A percentile compares a stretch with the other conserved stretches of the same genome.
phyloP scores from a whole-genome alignment of 30 jellyfish, hydroid and myxozoan species.

The Phacellophora camtschatica region DNA sequence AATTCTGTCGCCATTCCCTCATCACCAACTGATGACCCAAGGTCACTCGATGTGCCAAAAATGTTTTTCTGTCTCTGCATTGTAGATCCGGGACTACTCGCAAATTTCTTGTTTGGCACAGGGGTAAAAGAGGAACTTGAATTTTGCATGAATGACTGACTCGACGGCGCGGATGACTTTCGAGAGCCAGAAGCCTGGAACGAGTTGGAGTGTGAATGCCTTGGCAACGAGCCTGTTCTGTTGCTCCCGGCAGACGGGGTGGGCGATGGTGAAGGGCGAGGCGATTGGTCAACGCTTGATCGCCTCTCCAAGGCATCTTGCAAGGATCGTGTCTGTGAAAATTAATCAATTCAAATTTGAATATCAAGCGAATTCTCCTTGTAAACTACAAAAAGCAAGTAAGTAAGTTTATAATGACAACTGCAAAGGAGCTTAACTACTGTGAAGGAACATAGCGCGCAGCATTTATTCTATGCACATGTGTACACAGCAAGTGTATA shows the following conservation, averaged over 20 bases:
- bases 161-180: conserved; percentile 20
- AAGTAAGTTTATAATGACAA: too few species aligned
- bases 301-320: conserved; percentile 67
- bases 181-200: conserved; percentile 30
- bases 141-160: conserved; percentile 30
- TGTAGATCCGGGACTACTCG: conserved; percentile 84
- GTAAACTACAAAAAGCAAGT: too few species aligned
- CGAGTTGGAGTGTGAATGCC: conserved; percentile 17
- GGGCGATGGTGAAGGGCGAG: conserved; percentile 64
- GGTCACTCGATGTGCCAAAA: conserved; percentile 85
- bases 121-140: conserved; percentile 63
- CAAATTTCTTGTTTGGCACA: conserved; percentile 38
- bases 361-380: too few species aligned
- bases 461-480: too few species aligned
- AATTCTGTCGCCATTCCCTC: conserved; percentile 63
- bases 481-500: neutral
- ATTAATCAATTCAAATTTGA: neutral
- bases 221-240: conserved; percentile 50
- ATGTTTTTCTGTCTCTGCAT: conserved; percentile 64
- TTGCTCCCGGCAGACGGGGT: conserved; percentile 66
- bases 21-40: conserved; percentile 96
- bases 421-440: too few species aligned
- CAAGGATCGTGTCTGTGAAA: conserved; percentile 33
- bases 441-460: too few species aligned
- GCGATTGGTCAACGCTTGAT: conserved; percentile 56